These are phyloP conservation scores for Fukomys damarensis DNA, from an alignment of 2,113 vertebrate genomes.

Conservation along the genomic window DNA sequence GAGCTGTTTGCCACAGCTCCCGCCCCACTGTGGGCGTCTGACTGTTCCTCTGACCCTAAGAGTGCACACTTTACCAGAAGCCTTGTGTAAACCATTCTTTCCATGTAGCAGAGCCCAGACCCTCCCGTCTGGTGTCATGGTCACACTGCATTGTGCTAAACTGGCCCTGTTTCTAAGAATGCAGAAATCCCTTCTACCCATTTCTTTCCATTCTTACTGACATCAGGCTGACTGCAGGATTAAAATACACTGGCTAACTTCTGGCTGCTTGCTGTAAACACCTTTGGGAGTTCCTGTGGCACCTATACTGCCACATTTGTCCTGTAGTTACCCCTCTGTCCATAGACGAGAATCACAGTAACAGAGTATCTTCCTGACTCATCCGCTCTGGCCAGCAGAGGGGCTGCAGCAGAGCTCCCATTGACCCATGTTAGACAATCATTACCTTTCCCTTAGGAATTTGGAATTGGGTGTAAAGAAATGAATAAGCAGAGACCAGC, in stretches of 20 bases:
- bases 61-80: too few species aligned
- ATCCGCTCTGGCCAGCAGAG: neutral
- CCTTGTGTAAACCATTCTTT: neutral
- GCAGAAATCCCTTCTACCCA: neutral
- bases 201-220: neutral
- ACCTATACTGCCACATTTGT: neutral
- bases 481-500: neutral
- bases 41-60: neutral
- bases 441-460: neutral
- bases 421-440: neutral
- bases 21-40: neutral
- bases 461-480: neutral
- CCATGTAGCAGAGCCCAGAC: neutral
- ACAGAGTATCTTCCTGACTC: neutral
- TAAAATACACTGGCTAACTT: neutral
- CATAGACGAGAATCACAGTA: neutral
- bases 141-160: neutral
- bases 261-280: neutral
- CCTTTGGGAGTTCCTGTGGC: neutral
- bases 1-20: neutral
- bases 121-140: too few species aligned
- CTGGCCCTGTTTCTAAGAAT: neutral
- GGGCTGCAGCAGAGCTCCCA: neutral
- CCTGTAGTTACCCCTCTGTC: neutral
- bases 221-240: neutral